Evolutionary conservation across 2,888 invertebrate genomes (phyloP), one percentile per base, ranked within the genome.

Genomic region (Meta bourneti): DNA sequence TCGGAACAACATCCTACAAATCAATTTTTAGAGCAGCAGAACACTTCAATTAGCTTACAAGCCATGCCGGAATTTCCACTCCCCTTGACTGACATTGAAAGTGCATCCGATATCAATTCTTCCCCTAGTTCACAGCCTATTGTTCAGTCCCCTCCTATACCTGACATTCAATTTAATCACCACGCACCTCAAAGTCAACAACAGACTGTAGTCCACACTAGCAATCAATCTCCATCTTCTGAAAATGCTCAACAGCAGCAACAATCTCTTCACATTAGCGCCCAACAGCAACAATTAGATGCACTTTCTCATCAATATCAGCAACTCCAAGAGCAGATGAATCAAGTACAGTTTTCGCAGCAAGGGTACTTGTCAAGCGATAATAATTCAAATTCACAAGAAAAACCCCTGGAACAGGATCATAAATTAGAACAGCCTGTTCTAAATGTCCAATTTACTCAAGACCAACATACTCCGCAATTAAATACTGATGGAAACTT

Each of bases 101-200:
- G 61, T 20, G 11, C 48, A 1, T 48, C 48, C 13, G 6, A 49
- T n/a, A 7, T 16, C 13, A n/a, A 7, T 61, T 61, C 61, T 1
- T 13, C 61, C 2, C 54, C 20, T 8, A 34, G 34, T 0, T 34
- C 11, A 6, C 61, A 61, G 5, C 61, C 52, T 34, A 13, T 61
- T 9, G 61, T 78, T 78, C n/a, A 54, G 11, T 51, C 61, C 0
- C n/a, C 74, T 20, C 19, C 13, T 49, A 51, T 16, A 75, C 16
- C 16, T 48, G 13, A 78, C n/a, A 54, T 83, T 7, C 83, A 90
- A 34, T 91, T 91, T 20, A 91, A 91, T 69, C 91, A 91, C 70
- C 91, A 91, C 69, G 87, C 69, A 49, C 87, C 87, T 5, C 90
- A 72, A 20, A n/a, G 51, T 11, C 69, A 78, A 20, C 86, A 87